Conservation (phyloP, 2,797 vertebrate species). For the Anniella stebbinsi region DNA sequence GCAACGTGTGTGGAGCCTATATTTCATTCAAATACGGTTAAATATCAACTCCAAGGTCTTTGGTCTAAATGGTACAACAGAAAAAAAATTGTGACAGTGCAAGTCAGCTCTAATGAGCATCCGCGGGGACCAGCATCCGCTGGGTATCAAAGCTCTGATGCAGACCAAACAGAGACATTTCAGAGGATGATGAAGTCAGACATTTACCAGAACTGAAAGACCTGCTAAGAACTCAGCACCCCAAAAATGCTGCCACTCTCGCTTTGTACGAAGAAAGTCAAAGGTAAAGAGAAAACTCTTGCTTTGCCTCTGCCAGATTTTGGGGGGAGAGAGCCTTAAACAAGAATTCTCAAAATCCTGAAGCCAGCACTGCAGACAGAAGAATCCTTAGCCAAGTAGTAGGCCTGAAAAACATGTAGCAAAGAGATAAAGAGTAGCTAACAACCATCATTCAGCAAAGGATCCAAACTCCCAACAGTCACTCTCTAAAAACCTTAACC, state of each 20-base stretch:
- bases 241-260: background rate
- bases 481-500: background rate
- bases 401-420: background rate
- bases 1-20: background rate
- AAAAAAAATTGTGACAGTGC: background rate
- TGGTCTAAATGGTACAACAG: background rate
- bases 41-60: background rate
- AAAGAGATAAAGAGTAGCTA: background rate
- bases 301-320: no score
- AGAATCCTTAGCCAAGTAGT: background rate
- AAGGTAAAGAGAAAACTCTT: no score
- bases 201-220: background rate
- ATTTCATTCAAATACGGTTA: background rate
- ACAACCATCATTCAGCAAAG: background rate
- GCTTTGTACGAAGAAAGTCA: background rate
- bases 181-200: background rate
- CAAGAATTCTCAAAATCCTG: background rate
- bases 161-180: background rate
- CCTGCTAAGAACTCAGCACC: no score
- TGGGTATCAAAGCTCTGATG: background rate
- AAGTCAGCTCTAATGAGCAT: background rate
- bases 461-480: background rate
- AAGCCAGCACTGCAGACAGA: background rate
- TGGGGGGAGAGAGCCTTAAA: background rate
- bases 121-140: no score